Evolutionary conservation across 2,113 vertebrate genomes (phyloP).

Genomic region (Rattus norvegicus): DNA sequence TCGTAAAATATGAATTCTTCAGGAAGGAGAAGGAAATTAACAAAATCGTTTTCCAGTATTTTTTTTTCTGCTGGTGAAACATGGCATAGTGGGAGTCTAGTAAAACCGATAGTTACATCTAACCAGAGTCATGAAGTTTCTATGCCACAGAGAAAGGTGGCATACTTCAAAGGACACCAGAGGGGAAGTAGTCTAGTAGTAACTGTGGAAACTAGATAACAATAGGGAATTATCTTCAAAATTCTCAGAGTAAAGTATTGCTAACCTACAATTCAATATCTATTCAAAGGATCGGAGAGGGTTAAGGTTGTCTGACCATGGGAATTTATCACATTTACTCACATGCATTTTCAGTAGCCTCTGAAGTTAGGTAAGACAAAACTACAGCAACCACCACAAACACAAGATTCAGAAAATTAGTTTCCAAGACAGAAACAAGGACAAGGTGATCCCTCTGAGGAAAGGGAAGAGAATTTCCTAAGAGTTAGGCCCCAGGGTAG

Average conservation of each 20-base stretch:
- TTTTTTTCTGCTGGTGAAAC: background rate
- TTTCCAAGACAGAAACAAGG: background rate
- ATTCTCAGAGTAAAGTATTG: slow-evolving; percentile 8
- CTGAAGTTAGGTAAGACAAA: background rate
- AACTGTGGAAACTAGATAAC: background rate
- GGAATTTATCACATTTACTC: background rate
- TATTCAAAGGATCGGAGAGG: background rate
- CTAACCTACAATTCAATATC: background rate
- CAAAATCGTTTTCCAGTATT: background rate
- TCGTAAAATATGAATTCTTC: slow-evolving; percentile 4
- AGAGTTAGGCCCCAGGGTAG: background rate
- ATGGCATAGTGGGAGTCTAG: background rate
- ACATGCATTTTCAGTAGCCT: background rate
- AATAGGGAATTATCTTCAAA: background rate
- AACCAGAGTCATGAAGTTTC: background rate
- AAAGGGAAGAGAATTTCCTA: background rate
- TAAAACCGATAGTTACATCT: background rate
- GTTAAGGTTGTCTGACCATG: background rate
- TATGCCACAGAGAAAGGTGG: slow-evolving; percentile 2
- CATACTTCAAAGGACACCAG: background rate
- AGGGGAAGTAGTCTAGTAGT: background rate
- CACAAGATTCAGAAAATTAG: background rate
- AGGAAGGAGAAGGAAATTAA: background rate
- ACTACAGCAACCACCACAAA: background rate
- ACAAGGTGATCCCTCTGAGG: background rate